These are phyloP conservation scores for Ichneumon xanthorius DNA, from an alignment of 2,888 invertebrate genomes.

Conservation along the genomic window DNA sequence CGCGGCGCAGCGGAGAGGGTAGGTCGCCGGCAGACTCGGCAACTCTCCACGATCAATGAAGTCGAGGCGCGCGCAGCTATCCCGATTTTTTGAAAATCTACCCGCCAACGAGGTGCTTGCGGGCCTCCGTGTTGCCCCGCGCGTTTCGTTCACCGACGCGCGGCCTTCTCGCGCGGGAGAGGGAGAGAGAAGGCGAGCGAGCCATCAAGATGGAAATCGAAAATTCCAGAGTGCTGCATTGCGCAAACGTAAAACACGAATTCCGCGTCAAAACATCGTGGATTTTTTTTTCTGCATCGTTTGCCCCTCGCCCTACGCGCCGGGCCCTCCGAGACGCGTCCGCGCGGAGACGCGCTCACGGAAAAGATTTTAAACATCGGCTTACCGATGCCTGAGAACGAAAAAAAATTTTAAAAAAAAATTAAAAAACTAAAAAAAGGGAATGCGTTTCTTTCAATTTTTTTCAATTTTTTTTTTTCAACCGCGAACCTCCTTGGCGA, in stretches of 20 bases:
- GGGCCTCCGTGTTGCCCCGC: constrained; percentile 70
- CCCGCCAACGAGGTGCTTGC: constrained; percentile 81
- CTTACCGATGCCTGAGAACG: background rate
- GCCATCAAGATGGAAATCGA: constrained; percentile 67
- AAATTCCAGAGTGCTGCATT: constrained; percentile 59
- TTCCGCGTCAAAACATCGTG: background rate
- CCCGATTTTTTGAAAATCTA: constrained; percentile 83
- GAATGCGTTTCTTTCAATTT: constrained; percentile 8
- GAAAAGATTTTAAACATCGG: constrained; percentile 21
- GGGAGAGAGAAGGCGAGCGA: background rate
- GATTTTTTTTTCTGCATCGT: background rate
- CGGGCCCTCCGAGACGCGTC: background rate
- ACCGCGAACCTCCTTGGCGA: background rate
- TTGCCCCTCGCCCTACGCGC: background rate
- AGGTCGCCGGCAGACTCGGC: constrained; percentile 72
- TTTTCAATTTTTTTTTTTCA: background rate
- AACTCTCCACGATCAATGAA: constrained; percentile 81
- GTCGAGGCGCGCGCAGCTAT: constrained; percentile 82
- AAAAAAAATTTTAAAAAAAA: no score
- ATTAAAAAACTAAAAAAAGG: background rate
- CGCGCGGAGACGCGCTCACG: background rate
- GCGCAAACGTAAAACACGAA: constrained; percentile 60
- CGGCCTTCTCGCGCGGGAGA: constrained; percentile 46
- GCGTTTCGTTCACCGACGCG: constrained; percentile 63
- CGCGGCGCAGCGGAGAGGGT: constrained; percentile 75